Evolutionary conservation across 2,888 invertebrate genomes (phyloP), one percentile per base, ranked within the genome.

Genomic region (Gastrophysa polygoni): DNA sequence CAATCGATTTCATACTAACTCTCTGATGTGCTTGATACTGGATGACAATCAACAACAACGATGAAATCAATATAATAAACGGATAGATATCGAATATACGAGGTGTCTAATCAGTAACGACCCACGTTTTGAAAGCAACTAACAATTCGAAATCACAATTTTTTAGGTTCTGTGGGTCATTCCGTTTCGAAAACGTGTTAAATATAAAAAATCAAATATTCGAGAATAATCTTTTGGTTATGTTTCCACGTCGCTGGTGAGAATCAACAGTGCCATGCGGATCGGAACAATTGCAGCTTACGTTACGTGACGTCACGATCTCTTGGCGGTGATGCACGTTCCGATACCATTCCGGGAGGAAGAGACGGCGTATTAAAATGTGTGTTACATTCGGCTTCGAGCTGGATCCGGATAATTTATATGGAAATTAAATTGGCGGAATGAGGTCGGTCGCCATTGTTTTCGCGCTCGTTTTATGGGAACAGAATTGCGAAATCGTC

Each of bases 261-360:
- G 56, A 57, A 64, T 49, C 64, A 58, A 62, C 57, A 46, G 34
- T n/a, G 57, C 44, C 29, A 62, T 62, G 43, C 57, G 59, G 29
- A 48, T 38, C 29, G 56, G 51, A 57, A 61, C 59, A 60, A 64
- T 58, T 59, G 64, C 59, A 61, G 62, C 63, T 38, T 7, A 24
- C 4, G 24, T n/a, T 38, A 61, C 68, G 66, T 68, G 68, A 68
- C 64, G 63, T 68, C 68, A 68, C 66, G 68, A 67, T 63, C 66
- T 68, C 29, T 57, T 60, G 49, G 54, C 58, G 63, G 66, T 38
- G 38, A 38, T 65, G 66, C 66, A 67, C 66, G 64, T 59, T 60
- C 17, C 17, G 68, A 63, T 65, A 59, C 59, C 43, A 61, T 55
- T 61, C 54, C 56, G 43, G 59, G 52, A 56, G 52, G 60, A n/a